Evolutionary conservation across 2,797 vertebrate genomes (phyloP).

Genomic region (Sarcophilus harrisii): DNA sequence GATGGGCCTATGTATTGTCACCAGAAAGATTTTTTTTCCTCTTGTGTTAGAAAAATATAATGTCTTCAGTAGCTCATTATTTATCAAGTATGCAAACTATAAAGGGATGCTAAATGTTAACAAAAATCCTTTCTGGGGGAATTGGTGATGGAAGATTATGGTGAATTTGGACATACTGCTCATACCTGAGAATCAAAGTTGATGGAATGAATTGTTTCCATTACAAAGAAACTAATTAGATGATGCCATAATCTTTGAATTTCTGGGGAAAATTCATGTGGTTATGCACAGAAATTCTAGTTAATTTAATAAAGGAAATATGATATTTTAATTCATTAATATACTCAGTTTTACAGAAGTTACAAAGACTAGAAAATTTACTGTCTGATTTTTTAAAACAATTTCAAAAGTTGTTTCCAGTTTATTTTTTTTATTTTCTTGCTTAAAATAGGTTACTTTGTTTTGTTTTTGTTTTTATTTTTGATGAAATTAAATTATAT

Average conservation of each 20-base stretch:
- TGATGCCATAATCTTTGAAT: conserved; percentile 18
- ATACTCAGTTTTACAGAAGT: neutral
- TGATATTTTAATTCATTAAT: neutral
- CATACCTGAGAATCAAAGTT: conserved; percentile 23
- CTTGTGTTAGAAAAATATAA: neutral
- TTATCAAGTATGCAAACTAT: neutral
- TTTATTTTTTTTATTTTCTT: conserved; percentile 18
- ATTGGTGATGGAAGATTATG: neutral
- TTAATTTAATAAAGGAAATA: neutral
- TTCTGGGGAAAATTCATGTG: neutral
- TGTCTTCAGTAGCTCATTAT: conserved; percentile 51
- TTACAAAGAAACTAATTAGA: neutral
- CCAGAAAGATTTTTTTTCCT: conserved; percentile 45
- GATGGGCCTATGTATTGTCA: conserved; percentile 61
- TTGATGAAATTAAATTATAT: neutral
- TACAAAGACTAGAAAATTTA: neutral
- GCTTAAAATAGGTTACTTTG: conserved; percentile 9
- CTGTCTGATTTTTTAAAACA: conserved; percentile 35
- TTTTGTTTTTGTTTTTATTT: neutral
- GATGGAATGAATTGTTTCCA: conserved; percentile 20
- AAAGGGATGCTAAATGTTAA: neutral
- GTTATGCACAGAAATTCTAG: neutral
- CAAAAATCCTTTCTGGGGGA: conserved; percentile 14
- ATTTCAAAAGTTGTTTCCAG: neutral
- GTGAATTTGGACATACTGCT: neutral